These are phyloP conservation scores for Apodemia hepburni DNA, from an alignment of 2,888 invertebrate species.

Conservation along the genomic window DNA sequence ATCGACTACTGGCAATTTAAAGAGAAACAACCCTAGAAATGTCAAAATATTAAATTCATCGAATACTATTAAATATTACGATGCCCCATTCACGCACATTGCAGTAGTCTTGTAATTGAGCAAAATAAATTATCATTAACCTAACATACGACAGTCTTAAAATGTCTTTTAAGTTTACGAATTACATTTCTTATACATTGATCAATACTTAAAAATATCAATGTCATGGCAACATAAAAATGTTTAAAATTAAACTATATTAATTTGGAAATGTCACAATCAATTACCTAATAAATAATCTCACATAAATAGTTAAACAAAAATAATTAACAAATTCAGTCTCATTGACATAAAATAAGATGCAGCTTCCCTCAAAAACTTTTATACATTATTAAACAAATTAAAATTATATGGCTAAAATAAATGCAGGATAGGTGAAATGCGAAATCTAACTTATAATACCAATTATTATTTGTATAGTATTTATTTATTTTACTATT, in stretches of 20 bases:
- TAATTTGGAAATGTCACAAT: constrained; percentile 30
- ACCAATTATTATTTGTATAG: not conserved
- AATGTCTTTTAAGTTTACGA: constrained; percentile 51
- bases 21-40: not conserved
- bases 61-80: not conserved
- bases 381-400: constrained; percentile 23
- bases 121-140: constrained; percentile 19
- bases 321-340: constrained; percentile 75
- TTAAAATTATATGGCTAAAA: constrained; percentile 23
- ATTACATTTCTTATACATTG: constrained; percentile 25
- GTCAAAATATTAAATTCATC: not conserved
- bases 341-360: constrained; percentile 68
- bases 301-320: constrained; percentile 44
- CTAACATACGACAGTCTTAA: constrained; percentile 55
- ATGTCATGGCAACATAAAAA: constrained; percentile 36
- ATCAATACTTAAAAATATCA: constrained; percentile 18
- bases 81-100: not conserved
- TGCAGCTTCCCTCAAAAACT: constrained; percentile 64
- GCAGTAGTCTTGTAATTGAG: constrained; percentile 14
- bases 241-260: constrained; percentile 37
- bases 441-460: not conserved
- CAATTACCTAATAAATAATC: constrained; percentile 57
- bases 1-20: not conserved
- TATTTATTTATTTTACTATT: constrained; percentile 7
- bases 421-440: constrained; percentile 33